Evolutionary conservation across 53 echinoderm and acorn worm genomes (phyloP).

Genomic region (Antedon mediterranea): DNA sequence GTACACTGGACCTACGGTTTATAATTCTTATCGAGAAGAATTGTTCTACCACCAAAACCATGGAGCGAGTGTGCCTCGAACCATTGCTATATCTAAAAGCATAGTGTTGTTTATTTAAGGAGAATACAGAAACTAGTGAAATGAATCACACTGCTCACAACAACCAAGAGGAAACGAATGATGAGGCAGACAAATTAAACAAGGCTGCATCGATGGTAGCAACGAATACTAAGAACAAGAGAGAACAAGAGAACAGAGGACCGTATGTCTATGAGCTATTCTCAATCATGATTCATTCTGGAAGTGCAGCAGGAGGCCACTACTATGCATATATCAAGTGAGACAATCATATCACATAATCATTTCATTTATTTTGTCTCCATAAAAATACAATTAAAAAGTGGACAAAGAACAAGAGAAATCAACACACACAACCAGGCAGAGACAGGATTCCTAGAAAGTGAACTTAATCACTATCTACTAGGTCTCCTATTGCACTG

Average conservation of each 20-base stretch:
- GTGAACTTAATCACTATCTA: too few species aligned
- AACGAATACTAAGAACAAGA: conserved; percentile 23
- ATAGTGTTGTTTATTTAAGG: too few species aligned
- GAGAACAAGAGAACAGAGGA: conserved; percentile 20
- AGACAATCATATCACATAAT: too few species aligned
- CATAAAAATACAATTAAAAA: not conserved
- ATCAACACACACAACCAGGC: too few species aligned
- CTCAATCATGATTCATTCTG: conserved; percentile 99
- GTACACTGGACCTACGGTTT: too few species aligned
- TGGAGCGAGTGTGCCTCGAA: too few species aligned
- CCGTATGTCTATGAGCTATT: conserved; percentile 78
- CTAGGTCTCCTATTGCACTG: too few species aligned
- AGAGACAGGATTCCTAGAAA: not conserved
- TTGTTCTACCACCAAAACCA: too few species aligned
- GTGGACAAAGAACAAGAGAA: too few species aligned
- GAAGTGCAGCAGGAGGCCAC: conserved; percentile 92
- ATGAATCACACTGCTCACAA: not conserved
- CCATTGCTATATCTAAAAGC: too few species aligned
- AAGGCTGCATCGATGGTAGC: conserved; percentile 12
- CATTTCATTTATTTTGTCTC: not conserved
- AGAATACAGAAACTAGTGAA: not conserved
- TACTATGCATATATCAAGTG: conserved; percentile 99
- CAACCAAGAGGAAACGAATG: not conserved
- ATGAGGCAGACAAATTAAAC: not conserved
- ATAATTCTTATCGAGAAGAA: too few species aligned